Evolutionary conservation across 2,113 vertebrate genomes (phyloP).

Genomic region (Glareola pratincola): DNA sequence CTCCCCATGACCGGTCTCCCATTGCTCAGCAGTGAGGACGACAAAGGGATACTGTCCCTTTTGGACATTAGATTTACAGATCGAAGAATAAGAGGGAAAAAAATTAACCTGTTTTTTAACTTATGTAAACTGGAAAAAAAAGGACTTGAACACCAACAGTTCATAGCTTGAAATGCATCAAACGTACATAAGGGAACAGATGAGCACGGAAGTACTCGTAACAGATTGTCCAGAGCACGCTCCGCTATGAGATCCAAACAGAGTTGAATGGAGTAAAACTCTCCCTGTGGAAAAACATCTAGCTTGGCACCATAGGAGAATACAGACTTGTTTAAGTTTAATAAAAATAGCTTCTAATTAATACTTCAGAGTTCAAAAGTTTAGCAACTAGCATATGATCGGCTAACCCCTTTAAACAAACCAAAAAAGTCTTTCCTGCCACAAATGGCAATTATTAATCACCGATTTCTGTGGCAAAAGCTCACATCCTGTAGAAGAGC

Average conservation of each 20-base stretch:
- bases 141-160: constrained; percentile 37
- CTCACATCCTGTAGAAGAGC: constrained; percentile 40
- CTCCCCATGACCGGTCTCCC: not conserved
- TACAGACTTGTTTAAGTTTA: constrained; percentile 58
- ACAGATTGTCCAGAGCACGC: constrained; percentile 17
- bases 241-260: constrained; percentile 11
- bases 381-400: constrained; percentile 59
- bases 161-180: constrained; percentile 60
- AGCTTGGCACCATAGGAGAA: constrained; percentile 76
- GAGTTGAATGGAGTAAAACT: not conserved
- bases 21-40: constrained; percentile 31
- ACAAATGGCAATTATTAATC: constrained; percentile 17
- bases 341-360: constrained; percentile 77
- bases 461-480: constrained; percentile 31
- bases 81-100: not conserved
- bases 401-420: constrained; percentile 46
- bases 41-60: constrained; percentile 74
- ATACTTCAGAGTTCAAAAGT: constrained; percentile 67
- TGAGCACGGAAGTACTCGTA: constrained; percentile 46
- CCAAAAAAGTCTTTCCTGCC: constrained; percentile 21
- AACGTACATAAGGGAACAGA: constrained; percentile 49
- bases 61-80: constrained; percentile 61
- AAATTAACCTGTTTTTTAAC: constrained; percentile 26
- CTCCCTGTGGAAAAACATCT: constrained; percentile 48
- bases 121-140: constrained; percentile 29